phyloP scores from a whole-genome alignment of 2,113 vertebrate species.

The Natator depressus region DNA sequence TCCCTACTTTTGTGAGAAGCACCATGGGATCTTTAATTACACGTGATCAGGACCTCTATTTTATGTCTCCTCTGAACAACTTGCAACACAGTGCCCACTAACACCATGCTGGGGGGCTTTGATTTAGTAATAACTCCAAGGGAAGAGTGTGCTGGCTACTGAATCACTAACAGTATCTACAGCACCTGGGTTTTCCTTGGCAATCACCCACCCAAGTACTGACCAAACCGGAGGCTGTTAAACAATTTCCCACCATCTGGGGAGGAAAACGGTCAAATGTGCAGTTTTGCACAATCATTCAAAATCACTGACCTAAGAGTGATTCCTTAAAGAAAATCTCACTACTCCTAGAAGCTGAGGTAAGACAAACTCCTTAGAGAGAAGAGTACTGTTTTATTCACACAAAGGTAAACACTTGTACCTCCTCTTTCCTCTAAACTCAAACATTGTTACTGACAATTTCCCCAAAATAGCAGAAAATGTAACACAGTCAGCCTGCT shows the following conservation, averaged over 20 bases:
- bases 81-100: neutral
- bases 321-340: neutral
- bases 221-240: slow-evolving; percentile 46
- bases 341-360: neutral
- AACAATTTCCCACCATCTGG: slow-evolving; percentile 43
- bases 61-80: slow-evolving; percentile 24
- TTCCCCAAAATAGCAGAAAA: neutral
- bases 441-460: neutral
- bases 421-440: neutral
- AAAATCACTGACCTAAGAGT: neutral
- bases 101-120: slow-evolving; percentile 34
- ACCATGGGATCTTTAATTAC: neutral
- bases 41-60: neutral
- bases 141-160: slow-evolving; percentile 28
- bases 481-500: neutral
- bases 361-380: neutral
- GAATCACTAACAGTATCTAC: slow-evolving; percentile 20
- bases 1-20: neutral
- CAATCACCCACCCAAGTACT: neutral
- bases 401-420: neutral
- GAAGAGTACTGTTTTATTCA: neutral
- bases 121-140: slow-evolving; percentile 64
- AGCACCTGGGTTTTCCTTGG: slow-evolving; percentile 71
- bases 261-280: neutral
- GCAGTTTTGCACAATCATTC: neutral